Evolutionary conservation across 2,888 invertebrate species (phyloP), one percentile per base, ranked within the genome.

Genomic region (Ariolimax columbianus): DNA sequence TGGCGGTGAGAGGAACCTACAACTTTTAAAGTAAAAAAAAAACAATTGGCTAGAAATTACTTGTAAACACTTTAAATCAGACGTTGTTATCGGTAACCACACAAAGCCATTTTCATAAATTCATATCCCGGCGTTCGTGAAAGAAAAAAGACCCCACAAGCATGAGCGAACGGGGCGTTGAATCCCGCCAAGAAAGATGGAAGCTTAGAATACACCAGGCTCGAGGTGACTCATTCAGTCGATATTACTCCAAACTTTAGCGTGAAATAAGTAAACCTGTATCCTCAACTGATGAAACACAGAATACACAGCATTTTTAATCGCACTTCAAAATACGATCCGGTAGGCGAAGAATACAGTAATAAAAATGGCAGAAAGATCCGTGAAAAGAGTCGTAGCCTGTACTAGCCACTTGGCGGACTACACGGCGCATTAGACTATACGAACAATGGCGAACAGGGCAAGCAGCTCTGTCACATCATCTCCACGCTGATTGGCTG

Each of bases 401-500:
- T 73, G 86, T 87, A 89, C 90, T 87, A 90, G 91, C 91, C 92
- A 91, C 92, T 92, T 90, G 89, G 90, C 84, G 89, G 89, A 87
- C 89, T 88, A 90, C 89, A 89, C 90, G 90, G 90, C 91, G 90
- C 91, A 87, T 88, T 84, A 89, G 90, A 88, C 86, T 88, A 55
- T 81, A 72, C 90, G 91, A 91, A 91, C 92, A 92, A 91, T 90
- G 92, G 91, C 85, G 85, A 86, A n/a, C n/a, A n/a, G 83, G 87
- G 91, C 91, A 91, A 91, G 91, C 91, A 91, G 90, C 17, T 91
- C 91, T 90, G 89, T 91, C 91, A 89, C 90, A 89, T 91, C 89
- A 90, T 90, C 90, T 89, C 90, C 89, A 89, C 91, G 90, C 89
- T 91, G 93, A 93, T 93, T 93, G 93, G 92, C 92, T 91, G 90